A percentile compares a stretch with the other conserved stretches of the same genome.
These are phyloP conservation scores for Cebidichthys violaceus DNA, from an alignment of 2,113 vertebrate genomes.

Conservation along the genomic window DNA sequence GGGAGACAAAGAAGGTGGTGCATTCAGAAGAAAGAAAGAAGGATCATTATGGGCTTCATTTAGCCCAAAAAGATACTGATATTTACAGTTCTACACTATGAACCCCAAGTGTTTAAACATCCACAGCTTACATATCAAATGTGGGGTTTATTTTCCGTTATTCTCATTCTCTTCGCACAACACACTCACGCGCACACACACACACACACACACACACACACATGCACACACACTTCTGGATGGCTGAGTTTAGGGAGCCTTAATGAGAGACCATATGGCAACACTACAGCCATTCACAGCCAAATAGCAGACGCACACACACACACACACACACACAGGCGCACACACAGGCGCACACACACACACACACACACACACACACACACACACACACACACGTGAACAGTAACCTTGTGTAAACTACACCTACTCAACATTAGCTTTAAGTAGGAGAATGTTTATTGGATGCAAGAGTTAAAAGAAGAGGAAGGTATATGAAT, in stretches of 20 bases:
- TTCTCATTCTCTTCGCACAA: neutral
- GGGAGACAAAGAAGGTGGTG: slow-evolving; percentile 1
- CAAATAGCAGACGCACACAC: slow-evolving; percentile 29
- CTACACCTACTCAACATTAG: slow-evolving; percentile 1
- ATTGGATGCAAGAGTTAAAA: slow-evolving; percentile 16
- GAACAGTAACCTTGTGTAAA: slow-evolving; percentile 35
- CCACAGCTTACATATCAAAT: slow-evolving; percentile 7
- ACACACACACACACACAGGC: neutral
- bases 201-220: slow-evolving; percentile 29
- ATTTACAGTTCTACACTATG: slow-evolving; percentile 17
- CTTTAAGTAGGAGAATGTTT: slow-evolving; percentile 14
- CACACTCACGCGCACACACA: slow-evolving; percentile 1
- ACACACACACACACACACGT: neutral
- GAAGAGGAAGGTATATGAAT: slow-evolving; percentile 2
- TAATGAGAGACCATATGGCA: slow-evolving; percentile 75
- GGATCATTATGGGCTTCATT: slow-evolving; percentile 3
- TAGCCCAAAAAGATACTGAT: slow-evolving; percentile 19
- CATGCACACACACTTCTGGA: slow-evolving; percentile 37
- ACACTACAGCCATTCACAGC: slow-evolving; percentile 46
- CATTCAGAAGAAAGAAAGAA: neutral
- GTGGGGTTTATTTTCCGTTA: slow-evolving; percentile 11
- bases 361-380: neutral
- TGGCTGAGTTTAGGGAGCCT: slow-evolving; percentile 53
- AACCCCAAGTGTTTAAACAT: slow-evolving; percentile 24
- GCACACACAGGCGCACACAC: neutral